Percentiles rank a stretch among this genome's conserved stretches.
These are phyloP conservation scores for Hypotaenidia okinawae DNA, from an alignment of 2,797 vertebrate genomes.

Conservation along the genomic window DNA sequence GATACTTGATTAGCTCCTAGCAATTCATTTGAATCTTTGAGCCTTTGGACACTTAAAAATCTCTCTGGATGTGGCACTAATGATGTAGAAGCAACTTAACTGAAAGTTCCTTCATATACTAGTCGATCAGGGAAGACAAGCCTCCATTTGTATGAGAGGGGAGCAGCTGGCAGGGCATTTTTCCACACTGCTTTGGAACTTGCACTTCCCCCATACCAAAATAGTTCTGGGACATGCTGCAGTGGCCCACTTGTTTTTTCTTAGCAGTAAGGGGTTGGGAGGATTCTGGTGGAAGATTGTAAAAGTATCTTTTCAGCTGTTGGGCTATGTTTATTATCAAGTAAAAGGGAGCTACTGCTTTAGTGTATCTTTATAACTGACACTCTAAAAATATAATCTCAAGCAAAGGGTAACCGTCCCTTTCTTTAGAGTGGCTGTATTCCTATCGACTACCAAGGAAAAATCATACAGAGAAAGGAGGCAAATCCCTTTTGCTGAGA, in stretches of 20 bases:
- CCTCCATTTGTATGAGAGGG: neutral
- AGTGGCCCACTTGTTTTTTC: constrained; percentile 64
- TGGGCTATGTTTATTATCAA: constrained; percentile 62
- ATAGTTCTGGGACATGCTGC: constrained; percentile 60
- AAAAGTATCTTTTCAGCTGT: constrained; percentile 71
- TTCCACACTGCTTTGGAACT: constrained; percentile 59
- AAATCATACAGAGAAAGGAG: neutral
- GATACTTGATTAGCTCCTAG: neutral
- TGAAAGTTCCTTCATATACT: constrained; percentile 21
- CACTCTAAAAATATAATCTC: constrained; percentile 58
- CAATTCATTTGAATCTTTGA: neutral
- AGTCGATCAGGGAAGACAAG: neutral
- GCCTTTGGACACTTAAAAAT: neutral
- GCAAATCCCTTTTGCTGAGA: neutral
- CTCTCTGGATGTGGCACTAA: neutral
- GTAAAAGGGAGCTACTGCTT: constrained; percentile 56
- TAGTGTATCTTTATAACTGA: constrained; percentile 51
- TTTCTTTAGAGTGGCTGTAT: constrained; percentile 23
- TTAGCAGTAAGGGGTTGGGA: constrained; percentile 48
- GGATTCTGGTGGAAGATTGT: constrained; percentile 58
- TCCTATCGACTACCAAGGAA: neutral
- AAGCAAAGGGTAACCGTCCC: constrained; percentile 16
- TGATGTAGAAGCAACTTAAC: neutral
- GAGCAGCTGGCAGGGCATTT: constrained; percentile 61
- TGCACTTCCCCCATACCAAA: constrained; percentile 55